Conservation (phyloP, 2,113 vertebrate species). For the Brachirus orientalis region DNA sequence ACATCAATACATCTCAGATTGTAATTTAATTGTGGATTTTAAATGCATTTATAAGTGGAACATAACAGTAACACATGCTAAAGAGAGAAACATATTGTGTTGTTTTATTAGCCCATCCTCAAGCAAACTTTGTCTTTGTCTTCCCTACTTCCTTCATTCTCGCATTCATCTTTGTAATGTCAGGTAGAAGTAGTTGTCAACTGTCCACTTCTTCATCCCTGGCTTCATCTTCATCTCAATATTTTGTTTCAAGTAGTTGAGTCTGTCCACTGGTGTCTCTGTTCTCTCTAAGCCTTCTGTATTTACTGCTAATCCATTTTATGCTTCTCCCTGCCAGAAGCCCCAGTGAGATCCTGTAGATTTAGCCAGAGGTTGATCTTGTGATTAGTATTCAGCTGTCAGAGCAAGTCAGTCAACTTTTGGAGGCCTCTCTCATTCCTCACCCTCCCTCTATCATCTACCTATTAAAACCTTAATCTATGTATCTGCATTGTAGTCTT, state of each 20-base stretch:
- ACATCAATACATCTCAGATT: too few species aligned
- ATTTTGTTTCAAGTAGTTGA: slow-evolving; percentile 71
- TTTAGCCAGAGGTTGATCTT: slow-evolving; percentile 83
- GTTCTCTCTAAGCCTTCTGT: slow-evolving; percentile 77
- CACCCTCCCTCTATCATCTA: slow-evolving; percentile 54
- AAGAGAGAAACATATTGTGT: too few species aligned
- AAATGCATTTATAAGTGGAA: too few species aligned
- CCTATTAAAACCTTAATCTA: slow-evolving; percentile 67
- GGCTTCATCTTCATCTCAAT: slow-evolving; percentile 64
- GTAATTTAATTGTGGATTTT: too few species aligned
- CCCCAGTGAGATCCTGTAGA: slow-evolving; percentile 82
- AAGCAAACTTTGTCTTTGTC: neutral
- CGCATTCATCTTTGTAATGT: slow-evolving; percentile 1
- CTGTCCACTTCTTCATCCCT: slow-evolving; percentile 8
- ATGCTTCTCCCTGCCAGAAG: slow-evolving; percentile 78
- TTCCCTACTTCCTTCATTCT: neutral
- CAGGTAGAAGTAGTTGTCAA: neutral
- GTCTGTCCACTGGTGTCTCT: slow-evolving; percentile 75
- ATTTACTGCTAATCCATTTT: slow-evolving; percentile 84
- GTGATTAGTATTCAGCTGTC: slow-evolving; percentile 85
- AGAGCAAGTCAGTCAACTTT: slow-evolving; percentile 80
- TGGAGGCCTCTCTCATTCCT: slow-evolving; percentile 61
- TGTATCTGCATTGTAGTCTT: slow-evolving; percentile 53
- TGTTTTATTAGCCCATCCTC: too few species aligned
- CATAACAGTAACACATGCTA: too few species aligned